Evolutionary conservation across 2,888 invertebrate genomes (phyloP), one percentile per base, ranked within the genome.

Genomic region (Stramonita haemastoma): DNA sequence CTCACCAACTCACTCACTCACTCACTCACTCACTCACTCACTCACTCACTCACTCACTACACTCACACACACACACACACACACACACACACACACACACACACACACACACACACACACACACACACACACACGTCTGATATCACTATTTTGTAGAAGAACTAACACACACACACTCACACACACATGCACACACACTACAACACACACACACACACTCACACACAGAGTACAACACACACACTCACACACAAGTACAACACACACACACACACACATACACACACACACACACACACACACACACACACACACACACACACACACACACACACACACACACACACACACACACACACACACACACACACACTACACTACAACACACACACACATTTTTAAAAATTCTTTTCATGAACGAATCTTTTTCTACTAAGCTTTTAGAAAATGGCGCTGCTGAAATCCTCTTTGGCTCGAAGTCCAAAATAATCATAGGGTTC

Each of bases 291-390:
- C 79, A 79, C 32, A 29, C 79, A 79, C 79, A 4, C 32, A 32
- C 79, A 34, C 29, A 32, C 34, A 79, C 79, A 79, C 79, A 32
- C 79, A 79, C 79, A 32, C 79, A 11, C 79, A 32, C 29, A 11
- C 79, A 79, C 79, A 11, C 32, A 34, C 79, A 79, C 34, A 79
- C 32, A 77, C 32, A 13, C 77, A 29, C 32, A 29, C 77, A 77
- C 77, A 29, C 77, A 77, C 77, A 29, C 77, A 29, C 79, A 79
- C 83, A 83, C 34, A 83, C 83, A 83, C 81, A 81, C 81, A 83
- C 81, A 36, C 81, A 36, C 81, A 36, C 81, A 83, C 0, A 34
- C 83, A 83, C 81, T 19, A 83, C 81, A 46, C 46, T 17, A 36
- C 15, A 36, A 46, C 83, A 11, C 17, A 36, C 83, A 46, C 46